phyloP scores from a whole-genome alignment of 2,797 vertebrate genomes.

The Peromyscus nudipes region DNA sequence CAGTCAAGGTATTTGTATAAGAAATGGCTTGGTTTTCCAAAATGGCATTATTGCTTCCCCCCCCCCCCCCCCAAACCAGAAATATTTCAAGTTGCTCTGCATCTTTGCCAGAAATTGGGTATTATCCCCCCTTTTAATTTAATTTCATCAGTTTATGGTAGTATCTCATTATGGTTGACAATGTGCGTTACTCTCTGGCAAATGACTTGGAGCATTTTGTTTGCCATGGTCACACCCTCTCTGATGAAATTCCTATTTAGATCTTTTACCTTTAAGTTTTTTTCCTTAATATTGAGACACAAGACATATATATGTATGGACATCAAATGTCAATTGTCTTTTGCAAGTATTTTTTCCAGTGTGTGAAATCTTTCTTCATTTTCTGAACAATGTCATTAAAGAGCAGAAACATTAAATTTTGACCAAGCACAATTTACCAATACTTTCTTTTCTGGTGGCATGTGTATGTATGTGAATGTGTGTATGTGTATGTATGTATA shows the following conservation, averaged over 20 bases:
- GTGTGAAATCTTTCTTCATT: slow-evolving; percentile 14
- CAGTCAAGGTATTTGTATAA: neutral
- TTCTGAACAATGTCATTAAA: slow-evolving; percentile 18
- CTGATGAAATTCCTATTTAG: neutral
- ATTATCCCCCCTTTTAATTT: neutral
- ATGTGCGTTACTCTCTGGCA: neutral
- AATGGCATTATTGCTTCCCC: neutral
- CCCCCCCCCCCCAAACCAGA: neutral
- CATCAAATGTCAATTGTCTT: neutral
- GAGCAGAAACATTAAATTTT: slow-evolving; percentile 17
- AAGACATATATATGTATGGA: neutral
- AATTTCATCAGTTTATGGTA: neutral
- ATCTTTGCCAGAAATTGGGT: slow-evolving; percentile 15
- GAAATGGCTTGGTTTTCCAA: neutral
- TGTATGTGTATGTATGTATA: neutral
- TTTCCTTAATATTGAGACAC: neutral
- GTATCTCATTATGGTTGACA: neutral
- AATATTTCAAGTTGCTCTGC: neutral
- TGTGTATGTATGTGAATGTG: neutral
- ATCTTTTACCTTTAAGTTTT: slow-evolving; percentile 5
- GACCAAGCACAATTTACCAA: neutral
- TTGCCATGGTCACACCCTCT: neutral
- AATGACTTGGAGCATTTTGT: neutral
- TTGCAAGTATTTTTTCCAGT: slow-evolving; percentile 24
- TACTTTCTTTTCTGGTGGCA: neutral